These are phyloP conservation scores for Bicyclus anynana DNA, from an alignment of 1,140 invertebrate species.

Conservation along the genomic window DNA sequence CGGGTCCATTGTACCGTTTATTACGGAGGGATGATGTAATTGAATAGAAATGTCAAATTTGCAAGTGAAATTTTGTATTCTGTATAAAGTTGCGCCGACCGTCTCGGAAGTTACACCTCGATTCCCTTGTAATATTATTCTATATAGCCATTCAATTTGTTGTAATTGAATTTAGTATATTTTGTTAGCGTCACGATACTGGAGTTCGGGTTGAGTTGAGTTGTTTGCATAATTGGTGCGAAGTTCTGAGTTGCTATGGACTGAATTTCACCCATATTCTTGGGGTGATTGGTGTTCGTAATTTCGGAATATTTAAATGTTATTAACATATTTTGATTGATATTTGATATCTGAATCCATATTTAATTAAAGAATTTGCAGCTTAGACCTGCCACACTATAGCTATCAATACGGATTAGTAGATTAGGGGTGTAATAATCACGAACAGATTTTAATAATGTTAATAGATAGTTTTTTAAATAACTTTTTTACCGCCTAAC, in stretches of 20 bases:
- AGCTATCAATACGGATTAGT: too few relatives aligned
- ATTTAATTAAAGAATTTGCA: too few relatives aligned
- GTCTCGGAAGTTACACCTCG: constrained; percentile 32
- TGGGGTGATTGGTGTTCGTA: constrained; percentile 9
- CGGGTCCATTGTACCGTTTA: constrained; percentile 31
- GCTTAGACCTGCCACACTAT: too few relatives aligned
- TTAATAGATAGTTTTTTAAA: too few relatives aligned
- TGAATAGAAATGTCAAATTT: constrained; percentile 39
- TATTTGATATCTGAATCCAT: too few relatives aligned
- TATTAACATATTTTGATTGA: constrained; percentile 1
- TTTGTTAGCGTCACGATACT: constrained; percentile 32
- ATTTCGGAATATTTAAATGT: constrained; percentile 3
- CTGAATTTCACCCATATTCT: constrained; percentile 11
- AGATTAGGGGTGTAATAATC: too few relatives aligned
- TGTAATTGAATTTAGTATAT: constrained; percentile 41
- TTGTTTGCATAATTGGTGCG: constrained; percentile 38
- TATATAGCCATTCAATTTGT: constrained; percentile 37
- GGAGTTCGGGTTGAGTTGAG: constrained; percentile 26
- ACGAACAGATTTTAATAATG: too few relatives aligned
- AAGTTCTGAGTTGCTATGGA: constrained; percentile 19
- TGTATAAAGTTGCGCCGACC: constrained; percentile 28
- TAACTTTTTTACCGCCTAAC: too few relatives aligned
- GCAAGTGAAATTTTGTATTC: constrained; percentile 39
- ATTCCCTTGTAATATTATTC: constrained; percentile 33
- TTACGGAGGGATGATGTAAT: constrained; percentile 32